Base-by-base conservation (phyloP, 1,140 invertebrate genomes). In the Epicauta chinensis region DNA sequence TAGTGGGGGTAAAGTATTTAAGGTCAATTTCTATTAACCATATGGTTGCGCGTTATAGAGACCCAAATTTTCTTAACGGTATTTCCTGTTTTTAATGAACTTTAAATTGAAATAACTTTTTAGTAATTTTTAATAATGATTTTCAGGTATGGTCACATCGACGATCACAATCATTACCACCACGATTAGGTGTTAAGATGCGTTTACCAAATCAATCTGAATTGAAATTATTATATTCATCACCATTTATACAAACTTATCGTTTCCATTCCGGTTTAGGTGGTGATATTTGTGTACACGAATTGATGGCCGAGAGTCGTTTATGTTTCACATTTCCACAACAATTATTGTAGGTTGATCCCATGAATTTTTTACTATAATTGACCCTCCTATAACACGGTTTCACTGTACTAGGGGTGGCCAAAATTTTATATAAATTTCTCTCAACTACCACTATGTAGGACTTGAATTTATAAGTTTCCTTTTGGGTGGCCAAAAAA, bases 271-370 rank as follows among this genome's bases (percentile, higher is more conserved):
- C 91, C 0, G 89, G 89, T 3, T 75, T 93, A 4, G 88, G 89
- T 2, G 89, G 89, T 3, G 90, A 95, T 70, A 91, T 97, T 36
- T 89, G 87, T 47, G 90, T 95, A 2, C 86, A 94, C 63, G 93
- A 98, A 73, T 86, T 91, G 49, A 91, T 97, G 87, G 85, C 89
- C 0, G 94, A 97, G 69, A 87, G 87, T 45, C 87, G 84, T 64
- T 70, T 93, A 1, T 89, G 89, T 60, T 95, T 91, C 61, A 73
- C 81, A 29, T 82, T 97, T 66, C 93, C 93, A 3, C 84, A 90
- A 58, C 87, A 95, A 69, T 73, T 97, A 52, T 71, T 97, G 89
- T 94, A 77, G 84, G 86, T 83, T 61, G 7, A 9, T 30, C 13
- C 36, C 31, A 34, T 49, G 29, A 59, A 13, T 58, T 60, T 56